Evolutionary conservation across 92 coral and sea anemone species (phyloP).

Genomic region (Montipora capitata): DNA sequence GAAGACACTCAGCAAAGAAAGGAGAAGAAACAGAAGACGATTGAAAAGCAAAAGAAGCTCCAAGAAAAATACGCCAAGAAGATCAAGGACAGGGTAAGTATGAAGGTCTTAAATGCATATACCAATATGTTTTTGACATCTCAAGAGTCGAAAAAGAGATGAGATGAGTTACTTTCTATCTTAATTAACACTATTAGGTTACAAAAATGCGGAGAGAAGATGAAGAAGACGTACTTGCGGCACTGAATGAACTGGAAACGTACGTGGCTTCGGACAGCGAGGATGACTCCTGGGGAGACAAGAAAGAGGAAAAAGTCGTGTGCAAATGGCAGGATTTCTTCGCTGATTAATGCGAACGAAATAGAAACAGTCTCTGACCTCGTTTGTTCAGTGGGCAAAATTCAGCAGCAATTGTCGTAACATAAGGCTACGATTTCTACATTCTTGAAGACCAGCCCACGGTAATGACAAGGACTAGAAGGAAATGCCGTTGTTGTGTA

Average conservation of each 20-base stretch:
- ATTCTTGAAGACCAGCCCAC: neutral
- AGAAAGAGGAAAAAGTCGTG: neutral
- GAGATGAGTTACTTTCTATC: neutral
- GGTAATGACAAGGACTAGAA: neutral
- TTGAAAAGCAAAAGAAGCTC: constrained; percentile 12
- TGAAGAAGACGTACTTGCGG: constrained; percentile 1
- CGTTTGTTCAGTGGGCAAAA: neutral
- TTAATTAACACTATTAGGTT: constrained; percentile 2
- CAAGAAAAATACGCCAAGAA: constrained; percentile 27
- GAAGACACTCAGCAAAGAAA: constrained; percentile 3
- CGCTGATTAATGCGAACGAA: neutral
- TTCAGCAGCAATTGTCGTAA: neutral
- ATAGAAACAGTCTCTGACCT: too few relatives aligned
- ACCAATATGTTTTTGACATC: neutral
- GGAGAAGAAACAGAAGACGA: constrained; percentile 8
- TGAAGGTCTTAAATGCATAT: neutral
- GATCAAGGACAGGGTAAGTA: constrained; percentile 38
- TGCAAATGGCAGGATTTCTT: constrained; percentile 51
- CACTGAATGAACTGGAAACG: constrained; percentile 19
- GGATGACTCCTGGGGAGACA: constrained; percentile 24
- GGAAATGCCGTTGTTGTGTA: neutral
- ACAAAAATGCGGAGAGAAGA: constrained; percentile 1
- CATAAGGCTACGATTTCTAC: neutral
- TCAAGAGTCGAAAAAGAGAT: too few relatives aligned
- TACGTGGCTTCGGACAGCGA: constrained; percentile 18